Percentiles rank a stretch among this genome's conserved stretches.
Conservation (phyloP, 2,888 invertebrate species). For the Sinotaia quadrata region DNA sequence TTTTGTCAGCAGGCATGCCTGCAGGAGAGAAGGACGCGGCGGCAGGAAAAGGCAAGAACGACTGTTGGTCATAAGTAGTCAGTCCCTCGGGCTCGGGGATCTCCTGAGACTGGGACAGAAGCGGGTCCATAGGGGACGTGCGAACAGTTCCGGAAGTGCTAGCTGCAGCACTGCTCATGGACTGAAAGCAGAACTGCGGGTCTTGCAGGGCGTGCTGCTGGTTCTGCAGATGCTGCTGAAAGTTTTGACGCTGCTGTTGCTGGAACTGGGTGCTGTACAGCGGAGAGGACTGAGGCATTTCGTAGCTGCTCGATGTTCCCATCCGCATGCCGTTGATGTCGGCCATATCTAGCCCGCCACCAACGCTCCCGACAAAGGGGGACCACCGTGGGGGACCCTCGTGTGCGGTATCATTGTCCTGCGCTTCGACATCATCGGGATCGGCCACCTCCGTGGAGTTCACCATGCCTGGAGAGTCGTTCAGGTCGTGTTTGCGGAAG, state of each 20-base stretch:
- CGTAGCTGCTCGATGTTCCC: not conserved
- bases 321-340: conserved; percentile 3
- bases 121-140: conserved; percentile 7
- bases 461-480: not conserved
- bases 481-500: not conserved
- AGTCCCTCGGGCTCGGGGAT: conserved; percentile 5
- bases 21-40: not conserved
- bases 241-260: conserved; percentile 9
- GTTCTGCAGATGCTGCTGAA: conserved; percentile 8
- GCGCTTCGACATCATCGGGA: not conserved
- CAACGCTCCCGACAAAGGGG: not conserved
- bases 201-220: not conserved
- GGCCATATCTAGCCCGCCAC: not conserved
- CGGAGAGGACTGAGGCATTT: not conserved
- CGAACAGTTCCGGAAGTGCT: not conserved
- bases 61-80: not conserved
- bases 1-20: not conserved
- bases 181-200: conserved; percentile 4
- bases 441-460: not conserved
- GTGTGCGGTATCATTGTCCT: not conserved
- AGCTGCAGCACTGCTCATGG: not conserved
- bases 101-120: conserved; percentile 15
- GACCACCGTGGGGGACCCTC: not conserved
- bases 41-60: not conserved
- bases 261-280: conserved; percentile 11